Conservation (phyloP, 2,797 vertebrate species). For the Poeciliopsis presidionis region DNA sequence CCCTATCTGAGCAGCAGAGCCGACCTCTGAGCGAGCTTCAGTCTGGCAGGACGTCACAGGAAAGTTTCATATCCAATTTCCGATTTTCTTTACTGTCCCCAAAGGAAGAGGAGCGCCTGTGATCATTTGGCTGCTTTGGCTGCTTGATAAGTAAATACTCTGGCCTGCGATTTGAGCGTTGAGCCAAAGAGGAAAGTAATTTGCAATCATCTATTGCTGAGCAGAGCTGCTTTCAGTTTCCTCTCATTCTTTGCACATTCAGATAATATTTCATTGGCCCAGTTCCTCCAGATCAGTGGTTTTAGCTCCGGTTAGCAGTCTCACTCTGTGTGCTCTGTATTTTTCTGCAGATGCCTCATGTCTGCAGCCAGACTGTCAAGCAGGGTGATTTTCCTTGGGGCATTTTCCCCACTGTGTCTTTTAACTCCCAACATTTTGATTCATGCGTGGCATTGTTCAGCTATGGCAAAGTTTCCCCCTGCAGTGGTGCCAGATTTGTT, state of each 20-base stretch:
- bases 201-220: slow-evolving; percentile 1
- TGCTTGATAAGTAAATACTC: background rate
- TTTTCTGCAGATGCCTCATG: slow-evolving; percentile 1
- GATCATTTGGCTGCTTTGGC: background rate
- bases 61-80: slow-evolving; percentile 10
- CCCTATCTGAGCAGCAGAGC: background rate
- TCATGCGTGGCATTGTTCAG: background rate
- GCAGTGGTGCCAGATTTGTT: background rate
- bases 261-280: background rate
- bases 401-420: slow-evolving; percentile 3
- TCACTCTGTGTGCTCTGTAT: background rate
- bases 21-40: background rate
- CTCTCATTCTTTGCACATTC: background rate
- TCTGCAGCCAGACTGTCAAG: slow-evolving; percentile 3
- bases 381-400: slow-evolving; percentile 4
- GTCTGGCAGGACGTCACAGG: background rate
- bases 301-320: background rate
- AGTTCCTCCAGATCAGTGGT: background rate
- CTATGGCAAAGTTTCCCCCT: background rate
- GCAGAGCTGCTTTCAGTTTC: background rate
- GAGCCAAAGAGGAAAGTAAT: slow-evolving; percentile 1
- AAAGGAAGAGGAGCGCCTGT: background rate
- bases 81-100: background rate
- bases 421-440: background rate
- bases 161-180: background rate